Evolutionary conservation across 92 coral and sea anemone species (phyloP).

Genomic region (Actinernus sp.): DNA sequence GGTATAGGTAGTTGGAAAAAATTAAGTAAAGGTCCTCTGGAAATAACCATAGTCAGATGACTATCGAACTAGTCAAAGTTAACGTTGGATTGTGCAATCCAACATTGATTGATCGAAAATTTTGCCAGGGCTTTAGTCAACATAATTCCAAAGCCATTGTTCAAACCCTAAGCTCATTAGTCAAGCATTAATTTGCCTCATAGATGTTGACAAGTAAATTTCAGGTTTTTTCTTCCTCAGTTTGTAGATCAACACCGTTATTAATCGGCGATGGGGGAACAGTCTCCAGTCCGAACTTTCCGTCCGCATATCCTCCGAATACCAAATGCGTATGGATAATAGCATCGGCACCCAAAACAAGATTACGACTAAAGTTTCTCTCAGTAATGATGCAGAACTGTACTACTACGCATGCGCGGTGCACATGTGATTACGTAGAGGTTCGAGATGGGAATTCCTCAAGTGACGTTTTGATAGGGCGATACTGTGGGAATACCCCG

Average conservation of each 20-base stretch:
- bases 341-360: conserved; percentile 23
- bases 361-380: conserved; percentile 32
- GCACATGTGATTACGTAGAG: conserved; percentile 71
- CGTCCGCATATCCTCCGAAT: conserved; percentile 33
- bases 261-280: conserved; percentile 18
- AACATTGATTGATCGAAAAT: too few relatives aligned
- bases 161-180: too few relatives aligned
- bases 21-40: too few relatives aligned
- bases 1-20: too few relatives aligned
- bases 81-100: too few relatives aligned
- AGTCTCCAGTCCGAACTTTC: conserved; percentile 45
- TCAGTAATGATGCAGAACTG: conserved; percentile 56
- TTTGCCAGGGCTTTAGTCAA: too few relatives aligned
- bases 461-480: conserved; percentile 43
- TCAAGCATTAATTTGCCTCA: too few relatives aligned
- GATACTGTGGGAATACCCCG: conserved; percentile 48
- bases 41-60: too few relatives aligned
- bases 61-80: too few relatives aligned
- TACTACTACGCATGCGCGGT: conserved; percentile 37
- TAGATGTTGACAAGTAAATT: neutral
- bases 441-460: conserved; percentile 65
- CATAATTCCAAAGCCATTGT: too few relatives aligned
- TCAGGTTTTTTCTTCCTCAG: conserved; percentile 13
- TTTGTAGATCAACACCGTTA: conserved; percentile 44
- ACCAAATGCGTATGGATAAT: conserved; percentile 59